Conservation (phyloP, 1,140 invertebrate species). For the Apis laboriosa region DNA sequence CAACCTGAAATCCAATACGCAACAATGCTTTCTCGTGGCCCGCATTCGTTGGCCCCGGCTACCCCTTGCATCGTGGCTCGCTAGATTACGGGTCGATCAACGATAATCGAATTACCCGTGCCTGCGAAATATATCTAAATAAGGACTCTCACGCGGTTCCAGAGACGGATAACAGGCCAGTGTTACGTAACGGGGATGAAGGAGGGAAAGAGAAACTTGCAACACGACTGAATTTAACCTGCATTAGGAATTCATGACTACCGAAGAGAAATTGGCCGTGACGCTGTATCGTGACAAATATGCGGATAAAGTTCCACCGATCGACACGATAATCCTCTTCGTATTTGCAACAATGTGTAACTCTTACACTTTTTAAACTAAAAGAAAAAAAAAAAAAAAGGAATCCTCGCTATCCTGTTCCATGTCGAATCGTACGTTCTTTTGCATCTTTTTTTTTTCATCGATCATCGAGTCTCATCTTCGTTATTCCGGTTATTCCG, state of each 20-base stretch:
- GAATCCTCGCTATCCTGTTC: not conserved
- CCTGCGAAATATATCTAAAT: conserved; percentile 42
- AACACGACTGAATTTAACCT: conserved; percentile 26
- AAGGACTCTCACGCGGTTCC: conserved; percentile 11
- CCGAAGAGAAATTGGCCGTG: conserved; percentile 23
- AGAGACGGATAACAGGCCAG: not conserved
- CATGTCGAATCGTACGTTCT: not conserved
- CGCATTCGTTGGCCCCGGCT: conserved; percentile 20
- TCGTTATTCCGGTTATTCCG: not conserved
- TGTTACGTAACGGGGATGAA: conserved; percentile 17
- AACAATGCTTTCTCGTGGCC: conserved; percentile 48
- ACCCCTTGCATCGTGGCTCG: conserved; percentile 8
- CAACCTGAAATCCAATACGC: conserved; percentile 48
- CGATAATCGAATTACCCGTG: conserved; percentile 45
- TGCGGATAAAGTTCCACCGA: conserved; percentile 19
- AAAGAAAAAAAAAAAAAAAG: not conserved
- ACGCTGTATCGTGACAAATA: conserved; percentile 34
- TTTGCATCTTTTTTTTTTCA: not conserved
- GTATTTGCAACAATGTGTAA: conserved; percentile 41
- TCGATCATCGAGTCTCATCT: not conserved
- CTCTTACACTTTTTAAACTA: conserved; percentile 18
- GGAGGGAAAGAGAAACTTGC: not conserved
- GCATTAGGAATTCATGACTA: conserved; percentile 23
- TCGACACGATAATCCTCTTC: conserved; percentile 35
- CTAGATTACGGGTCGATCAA: conserved; percentile 35